Conservation (phyloP, 2,797 vertebrate genomes). For the Spinus olivaceus region DNA sequence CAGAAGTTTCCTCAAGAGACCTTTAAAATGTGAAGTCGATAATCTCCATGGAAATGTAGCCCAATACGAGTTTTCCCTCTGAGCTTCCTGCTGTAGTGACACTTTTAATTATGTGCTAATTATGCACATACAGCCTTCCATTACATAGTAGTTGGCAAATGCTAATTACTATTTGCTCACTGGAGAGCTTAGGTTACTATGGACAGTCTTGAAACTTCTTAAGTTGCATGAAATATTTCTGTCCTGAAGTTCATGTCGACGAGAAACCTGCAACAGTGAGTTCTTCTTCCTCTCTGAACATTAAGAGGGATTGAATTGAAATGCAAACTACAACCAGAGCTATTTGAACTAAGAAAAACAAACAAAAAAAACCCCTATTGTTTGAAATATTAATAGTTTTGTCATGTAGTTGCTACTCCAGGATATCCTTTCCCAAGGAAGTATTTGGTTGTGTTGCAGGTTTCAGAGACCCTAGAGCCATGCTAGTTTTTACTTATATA, state of each 20-base stretch:
- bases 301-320: slow-evolving; percentile 19
- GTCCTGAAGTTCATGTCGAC: neutral
- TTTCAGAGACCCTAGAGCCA: neutral
- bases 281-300: neutral
- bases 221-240: neutral
- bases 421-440: neutral
- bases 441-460: neutral
- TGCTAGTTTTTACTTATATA: neutral
- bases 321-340: neutral
- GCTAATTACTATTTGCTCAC: neutral
- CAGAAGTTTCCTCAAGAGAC: neutral
- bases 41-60: slow-evolving; percentile 19
- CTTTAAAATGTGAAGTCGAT: neutral
- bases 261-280: neutral
- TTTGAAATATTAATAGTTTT: neutral
- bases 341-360: neutral
- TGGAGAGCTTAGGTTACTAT: neutral
- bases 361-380: neutral
- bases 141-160: neutral
- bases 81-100: neutral
- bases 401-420: neutral
- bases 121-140: neutral
- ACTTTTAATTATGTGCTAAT: neutral
- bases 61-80: neutral
- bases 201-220: neutral